phyloP scores from a whole-genome alignment of 37 sponge, comb jelly and placozoan species.

The Axinella damicornis region DNA sequence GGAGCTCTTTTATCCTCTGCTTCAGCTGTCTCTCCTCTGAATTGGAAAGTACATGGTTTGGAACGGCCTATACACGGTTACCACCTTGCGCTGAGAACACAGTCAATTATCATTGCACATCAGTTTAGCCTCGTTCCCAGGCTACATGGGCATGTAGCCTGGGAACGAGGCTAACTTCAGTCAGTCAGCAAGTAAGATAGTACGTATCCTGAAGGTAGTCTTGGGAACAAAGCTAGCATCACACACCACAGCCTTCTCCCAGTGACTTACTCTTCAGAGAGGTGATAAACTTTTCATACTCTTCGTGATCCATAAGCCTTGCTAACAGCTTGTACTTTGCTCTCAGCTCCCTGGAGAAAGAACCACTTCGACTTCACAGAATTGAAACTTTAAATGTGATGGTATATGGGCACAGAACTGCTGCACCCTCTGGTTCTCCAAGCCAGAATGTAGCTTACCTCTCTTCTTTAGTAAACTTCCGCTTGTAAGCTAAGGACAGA shows the following conservation, averaged over 20 bases:
- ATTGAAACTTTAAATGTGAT: no score
- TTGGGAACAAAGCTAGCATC: neutral
- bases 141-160: no score
- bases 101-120: no score
- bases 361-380: no score
- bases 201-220: no score
- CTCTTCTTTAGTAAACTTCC: constrained; percentile 69
- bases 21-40: constrained; percentile 72
- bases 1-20: constrained; percentile 67
- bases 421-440: neutral
- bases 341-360: constrained; percentile 57
- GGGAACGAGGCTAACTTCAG: no score
- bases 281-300: constrained; percentile 65
- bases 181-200: no score
- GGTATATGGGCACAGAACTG: neutral
- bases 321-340: constrained; percentile 56
- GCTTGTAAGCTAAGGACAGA: constrained; percentile 58
- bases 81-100: no score
- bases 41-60: neutral
- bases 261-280: constrained; percentile 65
- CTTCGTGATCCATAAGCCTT: constrained; percentile 66
- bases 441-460: no score
- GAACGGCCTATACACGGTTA: no score
- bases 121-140: no score
- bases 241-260: no score